A percentile compares a stretch with the other conserved stretches of the same genome.
Conservation (phyloP, 2,797 vertebrate species). For the Paedocypris micromegethes region DNA sequence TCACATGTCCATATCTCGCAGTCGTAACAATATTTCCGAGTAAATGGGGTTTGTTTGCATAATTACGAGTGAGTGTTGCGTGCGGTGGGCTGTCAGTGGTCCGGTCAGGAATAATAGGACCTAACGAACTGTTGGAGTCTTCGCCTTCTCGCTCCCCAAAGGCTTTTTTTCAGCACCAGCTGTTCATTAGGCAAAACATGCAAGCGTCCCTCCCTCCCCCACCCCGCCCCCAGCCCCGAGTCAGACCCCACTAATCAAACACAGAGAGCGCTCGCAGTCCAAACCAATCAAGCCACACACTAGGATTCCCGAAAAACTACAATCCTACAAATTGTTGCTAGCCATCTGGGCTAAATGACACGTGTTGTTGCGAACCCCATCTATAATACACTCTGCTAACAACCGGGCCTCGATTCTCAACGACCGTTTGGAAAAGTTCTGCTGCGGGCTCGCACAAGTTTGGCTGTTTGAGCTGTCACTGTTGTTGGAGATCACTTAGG, state of each 20-base stretch:
- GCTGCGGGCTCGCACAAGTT: neutral
- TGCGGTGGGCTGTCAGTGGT: conserved; percentile 75
- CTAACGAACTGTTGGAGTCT: conserved; percentile 78
- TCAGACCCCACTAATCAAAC: conserved; percentile 45
- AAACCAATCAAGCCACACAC: conserved; percentile 6
- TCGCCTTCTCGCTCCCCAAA: conserved; percentile 53
- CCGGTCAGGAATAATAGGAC: conserved; percentile 76
- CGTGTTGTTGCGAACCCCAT: too few relatives aligned
- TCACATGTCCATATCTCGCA: too few relatives aligned
- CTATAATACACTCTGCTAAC: conserved; percentile 5
- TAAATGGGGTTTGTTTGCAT: conserved; percentile 24
- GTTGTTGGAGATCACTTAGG: conserved; percentile 57
- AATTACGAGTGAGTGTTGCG: conserved; percentile 36
- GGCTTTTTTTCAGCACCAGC: conserved; percentile 66
- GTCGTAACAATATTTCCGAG: neutral
- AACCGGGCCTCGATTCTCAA: neutral
- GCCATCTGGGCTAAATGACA: neutral
- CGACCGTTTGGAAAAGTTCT: conserved; percentile 3
- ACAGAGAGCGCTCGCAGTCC: conserved; percentile 14
- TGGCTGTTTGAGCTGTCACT: conserved; percentile 39
- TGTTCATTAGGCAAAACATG: conserved; percentile 87
- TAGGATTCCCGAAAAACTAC: neutral
- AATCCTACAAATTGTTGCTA: neutral
- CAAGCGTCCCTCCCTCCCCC: conserved; percentile 65
- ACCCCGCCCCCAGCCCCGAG: conserved; percentile 44